Percentiles rank a stretch among this genome's conserved stretches.
Evolutionary conservation across 2,113 vertebrate species (phyloP).

Genomic region (Leucopsar rothschildi): DNA sequence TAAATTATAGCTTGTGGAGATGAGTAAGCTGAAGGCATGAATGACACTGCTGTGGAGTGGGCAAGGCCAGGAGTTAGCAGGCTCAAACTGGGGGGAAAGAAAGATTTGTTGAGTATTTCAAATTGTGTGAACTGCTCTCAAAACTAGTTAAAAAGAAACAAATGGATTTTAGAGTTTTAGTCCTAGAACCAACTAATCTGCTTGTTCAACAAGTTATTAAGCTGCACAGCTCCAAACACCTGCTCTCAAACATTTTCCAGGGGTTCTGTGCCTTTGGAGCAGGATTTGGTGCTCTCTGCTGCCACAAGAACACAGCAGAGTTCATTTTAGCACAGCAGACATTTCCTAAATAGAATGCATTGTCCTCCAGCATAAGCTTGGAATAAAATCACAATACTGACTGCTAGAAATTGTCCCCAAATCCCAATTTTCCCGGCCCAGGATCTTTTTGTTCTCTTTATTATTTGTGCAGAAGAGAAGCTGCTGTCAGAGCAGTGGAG

Average conservation of each 20-base stretch:
- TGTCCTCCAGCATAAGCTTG: not conserved
- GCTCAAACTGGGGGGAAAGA: not conserved
- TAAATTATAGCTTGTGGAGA: not conserved
- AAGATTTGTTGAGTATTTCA: not conserved
- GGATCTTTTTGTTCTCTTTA: not conserved
- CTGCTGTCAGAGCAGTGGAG: not conserved
- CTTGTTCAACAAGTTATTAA: not conserved
- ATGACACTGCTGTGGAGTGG: not conserved
- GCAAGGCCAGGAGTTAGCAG: not conserved
- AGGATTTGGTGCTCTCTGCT: not conserved
- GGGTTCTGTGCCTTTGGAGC: not conserved
- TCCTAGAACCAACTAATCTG: not conserved
- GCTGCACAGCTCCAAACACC: not conserved
- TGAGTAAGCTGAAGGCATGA: not conserved
- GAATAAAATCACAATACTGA: not conserved
- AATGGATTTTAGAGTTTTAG: not conserved
- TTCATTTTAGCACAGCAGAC: not conserved
- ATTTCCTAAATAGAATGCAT: not conserved
- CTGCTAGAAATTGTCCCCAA: not conserved
- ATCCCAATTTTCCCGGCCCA: not conserved
- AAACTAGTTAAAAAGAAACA: not conserved
- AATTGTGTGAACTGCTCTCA: not conserved
- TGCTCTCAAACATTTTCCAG: not conserved
- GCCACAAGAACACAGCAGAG: not conserved
- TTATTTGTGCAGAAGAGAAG: not conserved